Evolutionary conservation across 2,888 invertebrate species (phyloP).

Genomic region (Pyrochroa serraticornis): DNA sequence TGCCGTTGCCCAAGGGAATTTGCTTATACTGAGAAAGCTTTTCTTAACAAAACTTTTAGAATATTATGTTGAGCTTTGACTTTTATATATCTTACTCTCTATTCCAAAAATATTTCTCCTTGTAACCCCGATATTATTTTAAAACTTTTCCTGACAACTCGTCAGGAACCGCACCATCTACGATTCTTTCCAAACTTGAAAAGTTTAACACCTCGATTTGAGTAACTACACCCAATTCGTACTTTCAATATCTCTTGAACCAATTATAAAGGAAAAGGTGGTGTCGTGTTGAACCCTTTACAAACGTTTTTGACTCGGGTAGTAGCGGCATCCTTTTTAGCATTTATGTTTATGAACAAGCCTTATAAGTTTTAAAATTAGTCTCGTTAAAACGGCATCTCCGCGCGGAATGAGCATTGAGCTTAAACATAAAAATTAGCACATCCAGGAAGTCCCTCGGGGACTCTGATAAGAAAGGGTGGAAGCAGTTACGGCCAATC

Average conservation of each 20-base stretch:
- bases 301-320: constrained; percentile 14
- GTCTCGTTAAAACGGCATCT: constrained; percentile 46
- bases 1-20: constrained; percentile 52
- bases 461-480: constrained; percentile 42
- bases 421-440: constrained; percentile 49
- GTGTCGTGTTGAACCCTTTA: too few relatives aligned
- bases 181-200: neutral
- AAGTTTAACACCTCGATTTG: neutral
- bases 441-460: constrained; percentile 42
- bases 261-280: too few relatives aligned
- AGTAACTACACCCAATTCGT: too few relatives aligned
- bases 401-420: constrained; percentile 40
- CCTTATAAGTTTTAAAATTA: constrained; percentile 52
- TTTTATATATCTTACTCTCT: constrained; percentile 51
- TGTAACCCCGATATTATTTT: constrained; percentile 1
- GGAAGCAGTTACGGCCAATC: constrained; percentile 8
- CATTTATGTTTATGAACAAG: constrained; percentile 47
- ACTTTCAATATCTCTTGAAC: too few relatives aligned
- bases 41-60: constrained; percentile 52
- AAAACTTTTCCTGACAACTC: neutral
- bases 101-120: constrained; percentile 39
- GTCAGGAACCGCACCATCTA: neutral
- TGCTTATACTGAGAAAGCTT: constrained; percentile 52
- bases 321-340: constrained; percentile 30
- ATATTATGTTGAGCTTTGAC: constrained; percentile 52